Conservation (phyloP, 2,888 invertebrate species). For the Gnatocerus cornutus region DNA sequence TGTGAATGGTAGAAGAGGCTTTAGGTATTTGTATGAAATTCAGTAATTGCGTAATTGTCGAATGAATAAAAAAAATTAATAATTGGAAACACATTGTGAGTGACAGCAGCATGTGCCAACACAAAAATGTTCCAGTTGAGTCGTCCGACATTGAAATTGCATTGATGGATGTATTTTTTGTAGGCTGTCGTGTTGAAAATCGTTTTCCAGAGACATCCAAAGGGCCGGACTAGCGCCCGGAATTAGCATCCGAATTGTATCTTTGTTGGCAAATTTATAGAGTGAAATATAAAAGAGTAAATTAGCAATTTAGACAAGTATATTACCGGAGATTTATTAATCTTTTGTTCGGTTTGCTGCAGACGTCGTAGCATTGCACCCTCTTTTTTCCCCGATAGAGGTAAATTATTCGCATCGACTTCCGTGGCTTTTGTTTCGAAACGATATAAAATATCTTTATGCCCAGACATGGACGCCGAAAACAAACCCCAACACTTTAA, state of each 20-base stretch:
- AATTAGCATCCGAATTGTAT: constrained; percentile 38
- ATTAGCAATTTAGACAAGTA: constrained; percentile 58
- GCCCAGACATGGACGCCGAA: constrained; percentile 33
- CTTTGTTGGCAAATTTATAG: constrained; percentile 53
- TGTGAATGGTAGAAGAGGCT: constrained; percentile 6
- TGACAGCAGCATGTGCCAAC: constrained; percentile 45
- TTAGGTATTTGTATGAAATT: constrained; percentile 16
- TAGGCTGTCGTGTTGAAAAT: background rate
- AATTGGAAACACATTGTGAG: constrained; percentile 38
- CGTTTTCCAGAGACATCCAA: background rate
- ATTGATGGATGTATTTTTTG: constrained; percentile 34
- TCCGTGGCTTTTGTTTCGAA: constrained; percentile 53
- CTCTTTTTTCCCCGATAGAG: constrained; percentile 54
- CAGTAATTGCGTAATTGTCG: constrained; percentile 27
- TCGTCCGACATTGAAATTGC: constrained; percentile 40
- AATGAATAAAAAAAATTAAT: constrained; percentile 26
- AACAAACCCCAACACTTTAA: constrained; percentile 35
- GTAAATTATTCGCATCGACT: constrained; percentile 56
- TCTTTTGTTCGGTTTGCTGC: constrained; percentile 54
- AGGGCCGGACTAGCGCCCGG: constrained; percentile 19
- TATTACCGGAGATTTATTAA: constrained; percentile 57
- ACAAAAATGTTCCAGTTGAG: constrained; percentile 44
- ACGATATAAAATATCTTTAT: constrained; percentile 50
- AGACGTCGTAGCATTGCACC: constrained; percentile 51
- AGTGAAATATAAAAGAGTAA: constrained; percentile 57